A percentile compares a stretch with the other conserved stretches of the same genome.
phyloP scores from a whole-genome alignment of 2,797 vertebrate species.

The Phataginus tricuspis region DNA sequence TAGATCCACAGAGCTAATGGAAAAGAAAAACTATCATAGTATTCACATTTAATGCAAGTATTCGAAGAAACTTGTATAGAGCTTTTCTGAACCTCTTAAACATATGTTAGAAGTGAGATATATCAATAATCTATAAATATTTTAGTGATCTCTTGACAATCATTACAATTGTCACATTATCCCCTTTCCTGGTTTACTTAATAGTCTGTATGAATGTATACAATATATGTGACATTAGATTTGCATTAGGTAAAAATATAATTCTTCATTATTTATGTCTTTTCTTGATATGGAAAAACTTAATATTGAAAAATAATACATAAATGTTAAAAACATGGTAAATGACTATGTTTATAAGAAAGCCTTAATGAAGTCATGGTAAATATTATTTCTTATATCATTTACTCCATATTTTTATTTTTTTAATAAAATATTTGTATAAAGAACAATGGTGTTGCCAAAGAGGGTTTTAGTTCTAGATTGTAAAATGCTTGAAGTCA shows the following conservation, averaged over 20 bases:
- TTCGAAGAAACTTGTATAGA: background rate
- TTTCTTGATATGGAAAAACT: background rate
- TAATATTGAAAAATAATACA: background rate
- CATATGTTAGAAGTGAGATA: background rate
- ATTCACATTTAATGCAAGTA: background rate
- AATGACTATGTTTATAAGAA: background rate
- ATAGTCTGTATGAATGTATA: background rate
- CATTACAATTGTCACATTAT: background rate
- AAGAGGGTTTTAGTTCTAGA: background rate
- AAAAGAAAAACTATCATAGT: background rate
- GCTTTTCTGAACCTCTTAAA: background rate
- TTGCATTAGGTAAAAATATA: background rate
- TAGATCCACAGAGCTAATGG: background rate
- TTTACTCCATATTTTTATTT: background rate
- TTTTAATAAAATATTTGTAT: background rate
- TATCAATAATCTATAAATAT: background rate
- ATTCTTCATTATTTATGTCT: background rate
- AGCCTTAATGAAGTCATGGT: background rate
- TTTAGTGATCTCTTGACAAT: background rate
- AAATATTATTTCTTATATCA: background rate
- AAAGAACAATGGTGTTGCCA: background rate
- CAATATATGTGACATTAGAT: background rate
- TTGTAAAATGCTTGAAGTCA: background rate
- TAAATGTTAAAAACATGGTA: background rate
- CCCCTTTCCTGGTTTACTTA: background rate